phyloP scores from a whole-genome alignment of 2,113 vertebrate genomes.

The Proteles cristata region DNA sequence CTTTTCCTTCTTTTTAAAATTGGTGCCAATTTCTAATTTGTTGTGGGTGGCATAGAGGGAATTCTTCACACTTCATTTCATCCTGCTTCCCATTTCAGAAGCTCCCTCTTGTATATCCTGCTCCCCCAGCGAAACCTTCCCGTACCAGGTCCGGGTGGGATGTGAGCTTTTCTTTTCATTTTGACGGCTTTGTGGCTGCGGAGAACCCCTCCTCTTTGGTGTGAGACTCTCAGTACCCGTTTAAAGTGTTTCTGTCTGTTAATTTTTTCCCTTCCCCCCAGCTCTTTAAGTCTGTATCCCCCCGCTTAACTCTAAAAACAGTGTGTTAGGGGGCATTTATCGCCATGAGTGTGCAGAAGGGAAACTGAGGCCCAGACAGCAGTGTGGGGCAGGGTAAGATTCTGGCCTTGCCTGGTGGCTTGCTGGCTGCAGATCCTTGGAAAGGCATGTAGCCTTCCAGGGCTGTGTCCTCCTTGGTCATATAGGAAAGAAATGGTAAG shows the following conservation, averaged over 20 bases:
- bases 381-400: not conserved
- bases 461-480: not conserved
- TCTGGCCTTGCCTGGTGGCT: not conserved
- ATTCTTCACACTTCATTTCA: not conserved
- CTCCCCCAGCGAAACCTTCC: not conserved
- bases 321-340: not conserved
- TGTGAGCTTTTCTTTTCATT: not conserved
- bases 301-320: not conserved
- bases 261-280: not conserved
- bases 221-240: not conserved
- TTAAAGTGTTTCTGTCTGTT: not conserved
- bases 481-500: not conserved
- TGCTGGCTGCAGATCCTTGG: not conserved
- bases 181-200: not conserved
- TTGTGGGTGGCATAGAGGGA: slow-evolving; percentile 11
- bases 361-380: not conserved
- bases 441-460: not conserved
- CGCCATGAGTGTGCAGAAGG: not conserved
- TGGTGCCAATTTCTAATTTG: not conserved
- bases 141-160: not conserved
- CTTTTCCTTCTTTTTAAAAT: not conserved
- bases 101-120: not conserved
- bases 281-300: not conserved
- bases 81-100: not conserved
- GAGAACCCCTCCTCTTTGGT: not conserved